Evolutionary conservation across 2,888 invertebrate genomes (phyloP).

Genomic region (Oligia strigilis): DNA sequence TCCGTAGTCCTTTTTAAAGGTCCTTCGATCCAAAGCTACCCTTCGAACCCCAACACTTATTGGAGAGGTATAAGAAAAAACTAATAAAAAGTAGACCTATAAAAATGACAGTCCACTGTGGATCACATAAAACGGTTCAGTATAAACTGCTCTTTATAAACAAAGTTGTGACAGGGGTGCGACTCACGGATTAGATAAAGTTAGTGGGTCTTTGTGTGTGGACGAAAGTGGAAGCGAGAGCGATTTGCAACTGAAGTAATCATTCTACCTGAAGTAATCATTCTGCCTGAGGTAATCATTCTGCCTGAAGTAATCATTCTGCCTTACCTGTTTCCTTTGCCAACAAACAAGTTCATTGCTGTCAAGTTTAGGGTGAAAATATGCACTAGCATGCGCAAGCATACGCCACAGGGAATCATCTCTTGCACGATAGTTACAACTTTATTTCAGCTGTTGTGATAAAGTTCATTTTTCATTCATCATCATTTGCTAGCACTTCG

Average conservation of each 20-base stretch:
- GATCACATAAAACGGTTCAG: conserved; percentile 54
- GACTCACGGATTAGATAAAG: conserved; percentile 64
- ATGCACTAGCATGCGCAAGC: no score
- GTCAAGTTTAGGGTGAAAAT: background rate
- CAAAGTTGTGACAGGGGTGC: conserved; percentile 63
- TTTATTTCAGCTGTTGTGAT: no score
- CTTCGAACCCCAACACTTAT: conserved; percentile 15
- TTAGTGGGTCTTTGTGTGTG: conserved; percentile 41
- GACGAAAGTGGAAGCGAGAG: conserved; percentile 18
- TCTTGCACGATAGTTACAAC: no score
- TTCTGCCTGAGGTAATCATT: background rate
- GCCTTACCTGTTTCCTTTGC: background rate
- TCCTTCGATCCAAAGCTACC: background rate
- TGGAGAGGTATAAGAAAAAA: conserved; percentile 39
- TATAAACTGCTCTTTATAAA: conserved; percentile 63
- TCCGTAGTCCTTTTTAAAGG: background rate
- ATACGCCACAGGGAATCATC: no score
- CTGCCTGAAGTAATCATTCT: background rate
- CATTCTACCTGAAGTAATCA: background rate
- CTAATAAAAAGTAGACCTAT: conserved; percentile 59
- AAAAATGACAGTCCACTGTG: conserved; percentile 58
- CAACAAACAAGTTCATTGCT: background rate
- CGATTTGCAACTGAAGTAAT: background rate
- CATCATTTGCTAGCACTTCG: no score
- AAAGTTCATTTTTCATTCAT: no score